Base-by-base conservation (phyloP, 2,113 vertebrate species). In the Malurus melanocephalus region DNA sequence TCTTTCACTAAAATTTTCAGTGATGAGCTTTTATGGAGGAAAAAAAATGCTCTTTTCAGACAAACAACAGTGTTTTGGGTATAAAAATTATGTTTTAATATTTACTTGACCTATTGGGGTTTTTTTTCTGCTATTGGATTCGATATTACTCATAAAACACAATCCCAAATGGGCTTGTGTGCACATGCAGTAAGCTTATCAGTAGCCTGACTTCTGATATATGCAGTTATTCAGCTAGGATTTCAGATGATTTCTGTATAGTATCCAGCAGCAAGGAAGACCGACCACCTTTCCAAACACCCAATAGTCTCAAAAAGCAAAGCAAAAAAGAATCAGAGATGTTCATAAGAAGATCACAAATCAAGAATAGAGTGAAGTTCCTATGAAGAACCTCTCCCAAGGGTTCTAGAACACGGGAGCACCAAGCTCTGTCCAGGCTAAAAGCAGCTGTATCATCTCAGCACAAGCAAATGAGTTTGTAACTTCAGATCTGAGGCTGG, bases 181-280 rank as follows among this genome's bases (percentile, higher is more conserved):
- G 62, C 14, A 48, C 8, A 14, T 45, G 19, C 22, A 77, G 17
- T 67, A 18, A 82, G 26, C 1, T 42, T 53, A 43, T 13, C 1
- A 2, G 15, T 22, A 72, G 10, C 9, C 28, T 66, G 48, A 52
- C 21, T 23, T 66, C 30, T 69, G 21, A 13, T 57, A 7, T 23
- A 65, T n/a, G 17, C 35, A n/a, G 32, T 10, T 15, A 59, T 51
- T 66, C 27, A 52, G 9, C n/a, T n/a, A 12, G 16, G 22, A 77
- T 64, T 80, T 80, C 24, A 51, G 51, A 27, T 0, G 2, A 55
- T 7, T 8, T 59, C 21, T 65, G 12, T 52, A 3, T 18, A 61
- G 32, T 12, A 66, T 6, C 18, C 57, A 60, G 22, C n/a, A 53
- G 13, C 0, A 0, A 51, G 17, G 28, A 76, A 56, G 21, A 23